A percentile compares a stretch with the other conserved stretches of the same genome.
Conservation (phyloP, 2,797 vertebrate genomes). For the Vipera ursinii region DNA sequence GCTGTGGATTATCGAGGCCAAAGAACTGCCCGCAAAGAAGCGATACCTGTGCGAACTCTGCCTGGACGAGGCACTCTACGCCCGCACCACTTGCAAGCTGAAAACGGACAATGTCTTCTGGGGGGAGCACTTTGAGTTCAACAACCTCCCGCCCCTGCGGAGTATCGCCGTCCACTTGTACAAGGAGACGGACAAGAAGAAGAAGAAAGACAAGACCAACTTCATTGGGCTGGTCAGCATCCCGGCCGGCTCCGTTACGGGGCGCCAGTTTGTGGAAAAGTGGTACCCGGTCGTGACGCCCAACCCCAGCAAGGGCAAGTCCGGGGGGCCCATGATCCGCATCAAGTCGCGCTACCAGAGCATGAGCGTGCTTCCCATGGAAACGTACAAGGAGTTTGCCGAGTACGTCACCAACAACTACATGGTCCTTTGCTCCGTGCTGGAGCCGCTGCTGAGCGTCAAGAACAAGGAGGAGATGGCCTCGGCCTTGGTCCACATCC, state of each 20-base stretch:
- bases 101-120: conserved; percentile 99
- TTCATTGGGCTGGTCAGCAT: conserved; percentile 93
- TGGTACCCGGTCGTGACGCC: conserved; percentile 92
- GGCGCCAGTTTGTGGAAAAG: conserved; percentile 94
- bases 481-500: conserved; percentile 91
- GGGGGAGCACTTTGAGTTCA: conserved; percentile 99
- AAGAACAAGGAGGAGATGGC: conserved; percentile 99
- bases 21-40: conserved; percentile 97
- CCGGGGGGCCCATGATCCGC: conserved; percentile 90
- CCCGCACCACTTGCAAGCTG: conserved; percentile 97
- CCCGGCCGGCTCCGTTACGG: conserved; percentile 81
- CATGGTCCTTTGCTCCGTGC: conserved; percentile 91
- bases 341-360: conserved; percentile 97
- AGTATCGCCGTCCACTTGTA: conserved; percentile 92
- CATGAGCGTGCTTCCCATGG: conserved; percentile 97
- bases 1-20: conserved; percentile 98
- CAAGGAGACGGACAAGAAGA: conserved; percentile 98
- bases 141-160: conserved; percentile 89
- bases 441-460: conserved; percentile 93
- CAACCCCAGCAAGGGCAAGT: conserved; percentile 90
- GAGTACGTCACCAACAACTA: conserved; percentile 99
- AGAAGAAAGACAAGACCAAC: conserved; percentile 98
- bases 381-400: conserved; percentile 98
- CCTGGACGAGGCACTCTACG: conserved; percentile 92
- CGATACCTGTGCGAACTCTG: conserved; percentile 97